A percentile compares a stretch with the other conserved stretches of the same genome.
phyloP scores from a whole-genome alignment of 2,113 vertebrate genomes.

The Chloropsis hardwickii region DNA sequence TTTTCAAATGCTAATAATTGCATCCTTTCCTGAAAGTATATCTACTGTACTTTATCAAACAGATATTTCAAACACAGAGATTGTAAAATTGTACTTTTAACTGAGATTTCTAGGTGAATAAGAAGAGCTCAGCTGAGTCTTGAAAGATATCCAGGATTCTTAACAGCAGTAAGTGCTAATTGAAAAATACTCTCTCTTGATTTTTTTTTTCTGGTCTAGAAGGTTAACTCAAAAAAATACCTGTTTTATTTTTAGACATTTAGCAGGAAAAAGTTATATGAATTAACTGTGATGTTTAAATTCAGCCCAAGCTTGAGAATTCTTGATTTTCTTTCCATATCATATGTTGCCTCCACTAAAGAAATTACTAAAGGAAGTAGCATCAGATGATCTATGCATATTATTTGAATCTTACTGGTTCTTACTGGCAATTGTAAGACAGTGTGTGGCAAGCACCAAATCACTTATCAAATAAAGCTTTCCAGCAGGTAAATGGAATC shows the following conservation, averaged over 20 bases:
- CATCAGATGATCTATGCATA: not conserved
- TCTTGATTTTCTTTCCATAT: not conserved
- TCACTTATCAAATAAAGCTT: not conserved
- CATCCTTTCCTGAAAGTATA: not conserved
- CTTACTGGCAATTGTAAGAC: not conserved
- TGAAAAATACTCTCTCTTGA: not conserved
- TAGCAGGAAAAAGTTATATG: not conserved
- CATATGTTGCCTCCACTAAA: not conserved
- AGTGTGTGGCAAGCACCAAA: not conserved
- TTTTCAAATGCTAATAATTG: not conserved
- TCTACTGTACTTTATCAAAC: not conserved
- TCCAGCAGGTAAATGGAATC: not conserved
- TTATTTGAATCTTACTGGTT: not conserved
- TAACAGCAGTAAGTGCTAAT: not conserved
- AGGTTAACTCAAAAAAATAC: not conserved
- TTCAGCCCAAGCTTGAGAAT: not conserved
- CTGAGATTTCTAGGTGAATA: not conserved
- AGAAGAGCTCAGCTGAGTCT: not conserved
- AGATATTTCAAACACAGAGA: not conserved
- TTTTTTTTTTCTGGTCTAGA: not conserved
- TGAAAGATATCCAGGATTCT: not conserved
- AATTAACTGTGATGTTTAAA: not conserved
- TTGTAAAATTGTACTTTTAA: not conserved
- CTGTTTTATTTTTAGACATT: not conserved
- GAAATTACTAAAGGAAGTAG: not conserved